Conservation (phyloP, 1,140 invertebrate genomes). For the Ganaspis sp. region DNA sequence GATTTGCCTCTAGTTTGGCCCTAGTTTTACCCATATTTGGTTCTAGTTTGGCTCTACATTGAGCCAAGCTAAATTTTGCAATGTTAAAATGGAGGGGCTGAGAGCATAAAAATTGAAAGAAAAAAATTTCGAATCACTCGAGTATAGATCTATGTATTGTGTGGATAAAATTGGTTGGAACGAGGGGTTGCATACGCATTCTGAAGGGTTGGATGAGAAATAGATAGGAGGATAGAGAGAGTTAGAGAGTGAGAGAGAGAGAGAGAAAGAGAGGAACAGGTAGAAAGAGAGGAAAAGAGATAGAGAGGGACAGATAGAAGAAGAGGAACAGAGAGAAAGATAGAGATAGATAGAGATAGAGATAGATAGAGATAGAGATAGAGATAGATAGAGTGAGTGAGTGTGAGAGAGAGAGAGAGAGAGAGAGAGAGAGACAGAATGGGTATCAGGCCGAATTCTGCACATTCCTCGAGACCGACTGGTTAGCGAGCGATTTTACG, state of each 20-base stretch:
- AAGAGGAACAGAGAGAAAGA: neutral
- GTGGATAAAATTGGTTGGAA: neutral
- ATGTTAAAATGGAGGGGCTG: too few species aligned
- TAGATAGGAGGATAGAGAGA: neutral
- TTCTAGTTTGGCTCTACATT: too few species aligned
- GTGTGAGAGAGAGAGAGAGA: neutral
- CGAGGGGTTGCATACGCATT: neutral
- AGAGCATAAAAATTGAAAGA: too few species aligned
- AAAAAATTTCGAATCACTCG: too few species aligned
- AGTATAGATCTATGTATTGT: too few species aligned
- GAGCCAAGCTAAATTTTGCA: too few species aligned
- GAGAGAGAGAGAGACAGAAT: constrained; percentile 7
- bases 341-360: constrained; percentile 8
- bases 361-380: neutral
- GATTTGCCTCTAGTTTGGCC: too few species aligned
- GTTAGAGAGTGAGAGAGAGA: neutral
- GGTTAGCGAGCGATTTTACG: constrained; percentile 60
- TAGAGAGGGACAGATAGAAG: constrained; percentile 15
- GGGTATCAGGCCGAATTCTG: constrained; percentile 42
- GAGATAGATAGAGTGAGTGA: constrained; percentile 31
- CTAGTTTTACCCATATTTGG: too few species aligned
- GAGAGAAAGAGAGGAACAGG: neutral
- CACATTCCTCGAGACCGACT: constrained; percentile 42
- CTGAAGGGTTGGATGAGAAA: neutral
- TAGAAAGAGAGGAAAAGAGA: neutral